Conservation (phyloP, 2,113 vertebrate species). For the Pluvialis apricaria region DNA sequence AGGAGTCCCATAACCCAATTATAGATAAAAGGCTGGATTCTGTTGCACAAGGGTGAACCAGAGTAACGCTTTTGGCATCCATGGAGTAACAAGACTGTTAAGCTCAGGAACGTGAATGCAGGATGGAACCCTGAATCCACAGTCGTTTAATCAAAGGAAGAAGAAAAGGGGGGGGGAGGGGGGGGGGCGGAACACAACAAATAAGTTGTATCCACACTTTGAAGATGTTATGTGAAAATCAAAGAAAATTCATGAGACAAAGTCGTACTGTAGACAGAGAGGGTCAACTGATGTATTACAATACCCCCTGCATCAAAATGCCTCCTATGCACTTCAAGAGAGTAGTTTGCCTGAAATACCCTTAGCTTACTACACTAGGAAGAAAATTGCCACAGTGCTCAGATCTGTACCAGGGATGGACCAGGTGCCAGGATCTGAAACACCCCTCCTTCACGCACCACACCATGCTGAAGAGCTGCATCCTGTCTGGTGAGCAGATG, state of each 20-base stretch:
- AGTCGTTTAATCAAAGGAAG: background rate
- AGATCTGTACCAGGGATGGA: background rate
- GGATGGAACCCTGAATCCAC: background rate
- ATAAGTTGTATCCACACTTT: background rate
- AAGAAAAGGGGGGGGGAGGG: background rate
- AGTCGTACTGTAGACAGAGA: background rate
- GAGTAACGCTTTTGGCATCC: fast-evolving
- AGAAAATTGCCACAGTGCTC: background rate
- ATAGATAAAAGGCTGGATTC: background rate
- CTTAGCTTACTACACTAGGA: background rate
- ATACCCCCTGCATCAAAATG: background rate
- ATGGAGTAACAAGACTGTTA: background rate
- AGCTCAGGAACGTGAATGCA: background rate
- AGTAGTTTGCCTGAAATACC: background rate
- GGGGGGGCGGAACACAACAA: background rate
- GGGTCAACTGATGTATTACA: fast-evolving
- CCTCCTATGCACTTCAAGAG: background rate
- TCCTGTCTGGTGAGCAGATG: background rate
- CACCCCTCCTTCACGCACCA: background rate
- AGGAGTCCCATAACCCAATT: background rate
- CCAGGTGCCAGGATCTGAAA: background rate
- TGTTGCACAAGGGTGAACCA: background rate
- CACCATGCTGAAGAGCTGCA: background rate
- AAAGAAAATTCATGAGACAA: background rate
- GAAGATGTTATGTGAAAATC: background rate